phyloP scores from a whole-genome alignment of 1,140 invertebrate genomes.

The Drosophila nasuta region DNA sequence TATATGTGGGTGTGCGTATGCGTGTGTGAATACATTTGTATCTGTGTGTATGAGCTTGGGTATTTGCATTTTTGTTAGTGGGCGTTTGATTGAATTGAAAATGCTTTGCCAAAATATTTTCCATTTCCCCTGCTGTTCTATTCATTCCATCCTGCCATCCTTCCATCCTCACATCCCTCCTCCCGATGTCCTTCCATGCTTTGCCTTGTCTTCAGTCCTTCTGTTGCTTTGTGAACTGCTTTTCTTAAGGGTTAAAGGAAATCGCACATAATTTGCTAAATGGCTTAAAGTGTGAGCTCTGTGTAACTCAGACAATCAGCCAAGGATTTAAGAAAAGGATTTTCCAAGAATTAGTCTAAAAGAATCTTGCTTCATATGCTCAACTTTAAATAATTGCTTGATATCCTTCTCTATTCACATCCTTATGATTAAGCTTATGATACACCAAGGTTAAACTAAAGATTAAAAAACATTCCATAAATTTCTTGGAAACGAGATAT shows the following conservation, averaged over 20 bases:
- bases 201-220: slow-evolving; percentile 9
- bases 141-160: slow-evolving; percentile 6
- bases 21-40: slow-evolving; percentile 1
- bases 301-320: slow-evolving; percentile 37
- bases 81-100: slow-evolving; percentile 81
- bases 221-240: slow-evolving; percentile 32
- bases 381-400: slow-evolving; percentile 36
- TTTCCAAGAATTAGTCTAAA: slow-evolving; percentile 27
- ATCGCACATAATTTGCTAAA: slow-evolving; percentile 77
- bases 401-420: background rate
- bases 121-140: slow-evolving; percentile 14
- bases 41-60: slow-evolving; percentile 33
- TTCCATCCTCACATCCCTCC: background rate
- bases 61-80: slow-evolving; percentile 57
- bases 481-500: background rate
- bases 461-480: slow-evolving; percentile 1
- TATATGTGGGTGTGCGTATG: background rate
- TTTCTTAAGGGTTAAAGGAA: slow-evolving; percentile 65
- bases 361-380: slow-evolving; percentile 9
- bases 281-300: slow-evolving; percentile 61
- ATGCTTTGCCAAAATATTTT: slow-evolving; percentile 75
- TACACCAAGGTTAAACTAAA: background rate
- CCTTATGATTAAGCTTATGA: background rate
- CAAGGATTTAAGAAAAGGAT: slow-evolving; percentile 24
- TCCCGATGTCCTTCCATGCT: slow-evolving; percentile 9